Percentiles rank a stretch among this genome's conserved stretches.
Evolutionary conservation across 2,113 vertebrate species (phyloP).

Genomic region (Fregetta grallaria): DNA sequence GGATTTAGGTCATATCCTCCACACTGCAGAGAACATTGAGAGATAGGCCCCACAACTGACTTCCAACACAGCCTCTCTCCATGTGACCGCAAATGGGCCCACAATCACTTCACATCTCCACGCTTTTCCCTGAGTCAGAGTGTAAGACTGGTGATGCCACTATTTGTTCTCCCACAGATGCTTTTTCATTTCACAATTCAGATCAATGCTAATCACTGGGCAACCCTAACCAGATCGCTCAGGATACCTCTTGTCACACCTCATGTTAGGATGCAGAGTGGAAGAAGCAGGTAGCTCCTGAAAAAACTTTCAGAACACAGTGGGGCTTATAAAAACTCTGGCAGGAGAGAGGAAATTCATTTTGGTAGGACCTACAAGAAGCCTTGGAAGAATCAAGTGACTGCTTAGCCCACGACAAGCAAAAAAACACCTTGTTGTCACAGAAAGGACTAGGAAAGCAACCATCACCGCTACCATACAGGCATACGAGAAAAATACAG

Average conservation of each 20-base stretch:
- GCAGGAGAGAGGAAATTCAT: background rate
- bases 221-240: background rate
- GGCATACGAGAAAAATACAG: background rate
- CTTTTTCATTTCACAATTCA: background rate
- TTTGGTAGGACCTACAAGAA: background rate
- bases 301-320: background rate
- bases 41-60: background rate
- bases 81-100: fast-evolving
- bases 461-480: background rate
- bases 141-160: fast-evolving
- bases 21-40: background rate
- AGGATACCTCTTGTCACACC: background rate
- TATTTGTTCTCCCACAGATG: fast-evolving
- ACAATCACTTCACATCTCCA: background rate
- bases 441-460: background rate
- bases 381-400: background rate
- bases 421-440: background rate
- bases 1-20: constrained; percentile 53
- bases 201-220: background rate
- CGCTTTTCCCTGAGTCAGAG: background rate
- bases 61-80: background rate
- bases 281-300: background rate
- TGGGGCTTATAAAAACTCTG: background rate
- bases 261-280: background rate
- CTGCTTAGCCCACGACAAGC: background rate